Conservation (phyloP, 2,888 invertebrate genomes). For the Pelosia muscerda region DNA sequence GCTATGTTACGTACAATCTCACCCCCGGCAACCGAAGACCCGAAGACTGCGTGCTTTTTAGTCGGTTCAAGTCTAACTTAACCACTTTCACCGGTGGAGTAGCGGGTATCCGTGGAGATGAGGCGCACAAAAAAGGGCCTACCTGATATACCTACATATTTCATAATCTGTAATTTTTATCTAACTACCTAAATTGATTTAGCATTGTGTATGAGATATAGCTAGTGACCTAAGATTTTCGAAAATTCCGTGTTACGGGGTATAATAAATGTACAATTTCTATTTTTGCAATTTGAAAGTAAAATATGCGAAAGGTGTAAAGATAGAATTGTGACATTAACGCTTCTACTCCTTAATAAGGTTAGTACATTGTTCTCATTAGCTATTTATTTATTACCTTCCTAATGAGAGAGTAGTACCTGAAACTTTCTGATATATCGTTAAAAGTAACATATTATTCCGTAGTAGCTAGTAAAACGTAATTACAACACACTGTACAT, state of each 20-base stretch:
- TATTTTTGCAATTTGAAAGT: not conserved
- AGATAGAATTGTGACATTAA: too few relatives aligned
- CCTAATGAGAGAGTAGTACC: too few relatives aligned
- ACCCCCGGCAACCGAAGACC: too few relatives aligned
- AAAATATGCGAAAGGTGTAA: too few relatives aligned
- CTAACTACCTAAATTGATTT: not conserved
- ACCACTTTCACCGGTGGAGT: too few relatives aligned
- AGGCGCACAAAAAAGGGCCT: too few relatives aligned
- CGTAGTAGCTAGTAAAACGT: not conserved
- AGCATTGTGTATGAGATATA: not conserved
- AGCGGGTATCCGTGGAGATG: too few relatives aligned
- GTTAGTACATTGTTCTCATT: not conserved
- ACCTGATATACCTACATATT: not conserved
- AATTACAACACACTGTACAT: not conserved
- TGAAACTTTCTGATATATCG: not conserved
- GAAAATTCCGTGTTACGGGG: not conserved
- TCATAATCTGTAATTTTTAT: not conserved
- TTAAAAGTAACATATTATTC: not conserved
- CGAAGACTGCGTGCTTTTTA: too few relatives aligned
- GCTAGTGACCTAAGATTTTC: not conserved
- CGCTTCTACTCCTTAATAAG: not conserved
- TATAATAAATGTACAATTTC: not conserved
- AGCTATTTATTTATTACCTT: not conserved
- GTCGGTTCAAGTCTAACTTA: too few relatives aligned
- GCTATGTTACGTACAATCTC: too few relatives aligned